A percentile compares a stretch with the other conserved stretches of the same genome.
phyloP scores from a whole-genome alignment of 2,888 invertebrate species.

The Drosophila setosimentum region DNA sequence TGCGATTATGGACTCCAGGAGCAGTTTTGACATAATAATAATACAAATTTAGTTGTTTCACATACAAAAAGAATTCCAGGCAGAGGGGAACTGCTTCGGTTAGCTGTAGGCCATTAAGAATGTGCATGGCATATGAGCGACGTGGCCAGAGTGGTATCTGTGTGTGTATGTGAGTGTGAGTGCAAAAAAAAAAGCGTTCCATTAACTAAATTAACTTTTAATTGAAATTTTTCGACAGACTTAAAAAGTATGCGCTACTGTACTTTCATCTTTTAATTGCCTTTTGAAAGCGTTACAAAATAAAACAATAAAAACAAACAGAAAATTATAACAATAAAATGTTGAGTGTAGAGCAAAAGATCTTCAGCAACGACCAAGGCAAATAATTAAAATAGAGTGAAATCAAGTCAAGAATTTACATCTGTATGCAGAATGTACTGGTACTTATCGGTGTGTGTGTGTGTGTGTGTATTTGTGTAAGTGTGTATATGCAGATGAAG shows the following conservation, averaged over 20 bases:
- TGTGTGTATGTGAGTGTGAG: conserved; percentile 9
- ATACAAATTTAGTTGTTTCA: conserved; percentile 39
- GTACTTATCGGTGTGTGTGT: neutral
- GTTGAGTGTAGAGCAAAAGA: neutral
- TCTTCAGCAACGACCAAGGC: conserved; percentile 5
- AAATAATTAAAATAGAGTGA: conserved; percentile 5
- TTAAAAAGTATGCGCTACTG: conserved; percentile 35
- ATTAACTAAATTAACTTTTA: conserved; percentile 80
- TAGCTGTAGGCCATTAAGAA: conserved; percentile 3
- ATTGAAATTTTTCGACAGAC: conserved; percentile 70
- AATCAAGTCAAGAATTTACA: conserved; percentile 38
- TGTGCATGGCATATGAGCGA: conserved; percentile 56
- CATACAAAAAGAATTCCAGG: conserved; percentile 11
- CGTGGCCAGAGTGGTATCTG: conserved; percentile 15
- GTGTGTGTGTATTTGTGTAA: neutral
- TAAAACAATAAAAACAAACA: conserved; percentile 10
- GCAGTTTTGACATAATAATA: conserved; percentile 11
- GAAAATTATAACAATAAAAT: conserved; percentile 20
- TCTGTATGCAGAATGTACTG: conserved; percentile 7
- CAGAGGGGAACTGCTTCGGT: neutral
- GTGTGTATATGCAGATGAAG: neutral
- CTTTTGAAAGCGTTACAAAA: conserved; percentile 44
- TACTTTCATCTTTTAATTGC: conserved; percentile 64
- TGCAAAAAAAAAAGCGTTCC: conserved; percentile 52
- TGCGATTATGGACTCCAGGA: neutral